Evolutionary conservation across 53 echinoderm and acorn worm species (phyloP), one percentile per base, ranked within the genome.

Genomic region (Paracentrotus lividus): DNA sequence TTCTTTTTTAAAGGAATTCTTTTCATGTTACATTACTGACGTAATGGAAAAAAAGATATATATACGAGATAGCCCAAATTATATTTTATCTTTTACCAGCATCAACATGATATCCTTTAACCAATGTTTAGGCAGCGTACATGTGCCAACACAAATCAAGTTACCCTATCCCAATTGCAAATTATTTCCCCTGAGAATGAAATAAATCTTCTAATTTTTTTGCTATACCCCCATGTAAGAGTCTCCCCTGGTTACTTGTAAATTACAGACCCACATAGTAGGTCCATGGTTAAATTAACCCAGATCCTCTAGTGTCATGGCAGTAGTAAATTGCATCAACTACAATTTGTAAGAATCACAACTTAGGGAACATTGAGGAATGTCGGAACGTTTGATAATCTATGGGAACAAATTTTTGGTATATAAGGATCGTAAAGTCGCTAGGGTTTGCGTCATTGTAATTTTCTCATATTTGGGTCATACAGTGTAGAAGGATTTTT

Each of bases 281-380:
- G n/a, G n/a, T n/a, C n/a, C n/a, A n/a, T n/a, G n/a, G n/a, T 55
- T 87, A 54, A 54, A 87, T 87, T 87, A 87, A 87, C 87, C 87
- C 87, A 87, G 55, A 87, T 87, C 32, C 57, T 87, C 87, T 8
- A 36, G 87, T 87, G 87, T 87, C 87, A 87, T 87, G 87, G 57
- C 34, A 49, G 57, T 36, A 87, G 54, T 54, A 49, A 87, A 87
- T 87, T 87, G 87, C 87, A 87, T 87, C 57, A 87, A 87, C 53
- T 55, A 55, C 54, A 57, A 87, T 87, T 87, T 57, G 87, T 57
- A 54, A 87, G 54, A 87, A 87, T 87, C 57, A 87, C 57, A 81
- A 81, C 81, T 81, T 81, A 45, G 44, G 81, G 81, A 81, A 81
- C 81, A 81, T 81, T 72, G 81, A 23, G 81, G 81, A 81, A 81